These are phyloP conservation scores for Creontiades dilutus DNA, from an alignment of 2,888 invertebrate genomes.

Conservation along the genomic window DNA sequence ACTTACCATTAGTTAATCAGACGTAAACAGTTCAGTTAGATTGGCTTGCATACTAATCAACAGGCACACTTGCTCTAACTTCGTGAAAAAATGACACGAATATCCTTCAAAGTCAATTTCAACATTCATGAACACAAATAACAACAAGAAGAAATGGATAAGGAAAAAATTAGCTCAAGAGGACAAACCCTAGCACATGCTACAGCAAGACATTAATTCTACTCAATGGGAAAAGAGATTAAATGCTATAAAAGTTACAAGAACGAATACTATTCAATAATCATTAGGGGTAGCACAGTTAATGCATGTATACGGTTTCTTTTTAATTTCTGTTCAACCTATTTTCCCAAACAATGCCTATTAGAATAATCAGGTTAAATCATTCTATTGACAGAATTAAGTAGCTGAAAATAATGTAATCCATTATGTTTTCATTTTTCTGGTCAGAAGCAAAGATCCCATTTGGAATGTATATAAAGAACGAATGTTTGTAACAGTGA, in stretches of 20 bases:
- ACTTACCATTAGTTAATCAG: slow-evolving; percentile 52
- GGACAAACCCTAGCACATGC: slow-evolving; percentile 52
- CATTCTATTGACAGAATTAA: too few relatives aligned
- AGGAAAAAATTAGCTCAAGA: slow-evolving; percentile 46
- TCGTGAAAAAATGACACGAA: slow-evolving; percentile 40
- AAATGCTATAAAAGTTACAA: slow-evolving; percentile 29
- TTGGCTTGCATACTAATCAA: slow-evolving; percentile 53
- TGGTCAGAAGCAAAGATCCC: too few relatives aligned
- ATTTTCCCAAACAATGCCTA: too few relatives aligned
- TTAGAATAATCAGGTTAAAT: too few relatives aligned
- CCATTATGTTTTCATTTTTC: too few relatives aligned
- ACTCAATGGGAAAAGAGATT: slow-evolving; percentile 51
- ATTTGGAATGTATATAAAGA: too few relatives aligned
- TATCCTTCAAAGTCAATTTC: slow-evolving; percentile 17
- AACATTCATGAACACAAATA: slow-evolving; percentile 51
- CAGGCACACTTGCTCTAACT: slow-evolving; percentile 51
- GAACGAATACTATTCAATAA: neutral
- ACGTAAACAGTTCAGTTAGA: slow-evolving; percentile 38
- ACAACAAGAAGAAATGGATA: slow-evolving; percentile 46
- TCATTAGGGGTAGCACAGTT: too few relatives aligned
- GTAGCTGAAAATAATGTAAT: too few relatives aligned
- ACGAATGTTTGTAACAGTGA: too few relatives aligned
- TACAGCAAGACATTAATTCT: slow-evolving; percentile 45
- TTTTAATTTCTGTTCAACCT: too few relatives aligned
- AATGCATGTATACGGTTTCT: too few relatives aligned